A percentile compares a stretch with the other conserved stretches of the same genome.
Evolutionary conservation across 2,797 vertebrate genomes (phyloP).

Genomic region (Sebastes minor): DNA sequence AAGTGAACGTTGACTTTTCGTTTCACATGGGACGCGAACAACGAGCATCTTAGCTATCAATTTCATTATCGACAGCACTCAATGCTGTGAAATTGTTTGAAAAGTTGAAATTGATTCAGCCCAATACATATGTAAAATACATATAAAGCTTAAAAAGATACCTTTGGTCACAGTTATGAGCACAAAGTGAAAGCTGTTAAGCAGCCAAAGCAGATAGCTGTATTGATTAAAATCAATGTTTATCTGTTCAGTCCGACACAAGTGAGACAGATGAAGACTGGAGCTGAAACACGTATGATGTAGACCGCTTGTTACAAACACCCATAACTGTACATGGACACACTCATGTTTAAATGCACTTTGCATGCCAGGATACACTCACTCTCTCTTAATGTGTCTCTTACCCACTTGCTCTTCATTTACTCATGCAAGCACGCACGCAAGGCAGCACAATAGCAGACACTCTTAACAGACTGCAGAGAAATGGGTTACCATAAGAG

Average conservation of each 20-base stretch:
- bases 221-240: not conserved
- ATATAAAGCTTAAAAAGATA: not conserved
- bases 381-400: slow-evolving; percentile 1
- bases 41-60: not conserved
- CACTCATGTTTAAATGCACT: not conserved
- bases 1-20: too few relatives aligned
- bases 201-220: too few relatives aligned
- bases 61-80: not conserved
- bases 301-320: not conserved
- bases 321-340: not conserved
- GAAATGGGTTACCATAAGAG: slow-evolving; percentile 71
- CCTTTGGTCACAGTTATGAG: not conserved
- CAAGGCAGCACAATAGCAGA: slow-evolving; percentile 34
- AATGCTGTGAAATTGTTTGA: not conserved
- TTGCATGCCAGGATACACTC: slow-evolving; percentile 1
- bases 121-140: not conserved
- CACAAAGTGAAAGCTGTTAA: not conserved
- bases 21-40: too few relatives aligned
- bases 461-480: slow-evolving; percentile 58
- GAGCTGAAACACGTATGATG: not conserved
- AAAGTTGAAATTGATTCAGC: not conserved
- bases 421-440: slow-evolving; percentile 30
- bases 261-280: not conserved
- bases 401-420: slow-evolving; percentile 34
- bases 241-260: not conserved